phyloP scores from a whole-genome alignment of 2,888 invertebrate genomes.

The Eledone cirrhosa region DNA sequence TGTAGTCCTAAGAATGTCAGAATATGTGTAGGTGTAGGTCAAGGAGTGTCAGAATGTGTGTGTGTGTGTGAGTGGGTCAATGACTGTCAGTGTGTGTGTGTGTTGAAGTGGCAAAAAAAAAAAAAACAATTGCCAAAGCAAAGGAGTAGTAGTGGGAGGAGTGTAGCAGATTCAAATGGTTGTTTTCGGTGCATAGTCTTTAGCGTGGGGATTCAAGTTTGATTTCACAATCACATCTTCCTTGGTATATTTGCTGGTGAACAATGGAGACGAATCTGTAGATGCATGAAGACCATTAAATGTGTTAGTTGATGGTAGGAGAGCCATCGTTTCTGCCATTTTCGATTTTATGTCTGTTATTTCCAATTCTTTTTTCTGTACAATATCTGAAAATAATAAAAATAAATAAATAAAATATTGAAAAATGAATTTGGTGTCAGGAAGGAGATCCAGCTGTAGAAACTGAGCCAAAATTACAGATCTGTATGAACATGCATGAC shows the following conservation, averaged over 20 bases:
- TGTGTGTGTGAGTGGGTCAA: no score
- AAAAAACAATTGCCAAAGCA: not conserved
- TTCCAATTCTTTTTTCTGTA: slow-evolving; percentile 87
- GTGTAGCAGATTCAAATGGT: slow-evolving; percentile 17
- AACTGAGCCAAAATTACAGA: no score
- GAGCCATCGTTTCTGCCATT: slow-evolving; percentile 91
- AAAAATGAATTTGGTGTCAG: no score
- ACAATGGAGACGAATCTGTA: slow-evolving; percentile 51
- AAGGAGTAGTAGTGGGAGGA: not conserved
- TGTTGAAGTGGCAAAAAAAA: not conserved
- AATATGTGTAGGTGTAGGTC: no score
- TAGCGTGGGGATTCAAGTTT: slow-evolving; percentile 88
- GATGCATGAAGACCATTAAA: slow-evolving; percentile 42
- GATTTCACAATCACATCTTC: slow-evolving; percentile 60
- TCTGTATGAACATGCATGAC: no score
- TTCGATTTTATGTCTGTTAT: slow-evolving; percentile 88
- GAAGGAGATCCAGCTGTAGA: no score
- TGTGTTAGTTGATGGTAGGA: slow-evolving; percentile 61
- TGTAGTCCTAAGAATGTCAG: no score
- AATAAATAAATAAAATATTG: not conserved
- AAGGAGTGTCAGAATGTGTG: no score
- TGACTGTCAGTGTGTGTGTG: no score
- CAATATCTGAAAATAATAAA: slow-evolving; percentile 73
- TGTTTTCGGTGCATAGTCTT: slow-evolving; percentile 85
- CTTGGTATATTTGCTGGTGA: slow-evolving; percentile 44